Conservation (phyloP, 2,888 invertebrate species). For the Tigriopus californicus region DNA sequence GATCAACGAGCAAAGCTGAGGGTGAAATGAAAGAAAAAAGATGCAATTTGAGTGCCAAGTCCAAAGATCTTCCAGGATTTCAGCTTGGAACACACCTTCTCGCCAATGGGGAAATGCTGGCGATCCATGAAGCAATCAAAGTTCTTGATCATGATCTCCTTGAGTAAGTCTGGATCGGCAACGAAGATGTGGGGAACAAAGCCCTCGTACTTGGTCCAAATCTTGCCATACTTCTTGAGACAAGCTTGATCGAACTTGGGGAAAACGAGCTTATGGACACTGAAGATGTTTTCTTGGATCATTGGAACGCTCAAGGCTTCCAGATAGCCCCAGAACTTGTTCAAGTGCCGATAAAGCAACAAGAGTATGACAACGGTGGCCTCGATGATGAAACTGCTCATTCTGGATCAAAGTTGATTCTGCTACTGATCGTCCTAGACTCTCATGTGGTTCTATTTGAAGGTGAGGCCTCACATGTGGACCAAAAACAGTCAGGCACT, state of each 20-base stretch:
- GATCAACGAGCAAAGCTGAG: neutral
- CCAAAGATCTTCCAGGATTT: no score
- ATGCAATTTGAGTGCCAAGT: no score
- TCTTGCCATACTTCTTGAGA: neutral
- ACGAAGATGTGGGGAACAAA: neutral
- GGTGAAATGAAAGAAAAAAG: no score
- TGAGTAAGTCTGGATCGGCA: neutral
- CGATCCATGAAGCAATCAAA: neutral
- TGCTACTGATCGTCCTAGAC: neutral
- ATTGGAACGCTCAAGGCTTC: neutral
- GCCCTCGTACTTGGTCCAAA: neutral
- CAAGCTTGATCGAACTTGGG: no score
- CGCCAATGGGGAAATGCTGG: neutral
- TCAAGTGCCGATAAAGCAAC: neutral
- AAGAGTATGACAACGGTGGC: neutral
- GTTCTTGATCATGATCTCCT: conserved; percentile 2
- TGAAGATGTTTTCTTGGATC: neutral
- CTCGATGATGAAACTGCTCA: neutral
- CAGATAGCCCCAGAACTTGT: neutral
- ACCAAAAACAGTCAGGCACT: no score
- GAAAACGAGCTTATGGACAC: no score
- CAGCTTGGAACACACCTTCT: neutral
- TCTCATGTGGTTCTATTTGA: no score
- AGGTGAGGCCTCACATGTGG: no score
- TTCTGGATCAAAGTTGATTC: neutral